phyloP scores from a whole-genome alignment of 2,113 vertebrate species.

The Numenius arquata region DNA sequence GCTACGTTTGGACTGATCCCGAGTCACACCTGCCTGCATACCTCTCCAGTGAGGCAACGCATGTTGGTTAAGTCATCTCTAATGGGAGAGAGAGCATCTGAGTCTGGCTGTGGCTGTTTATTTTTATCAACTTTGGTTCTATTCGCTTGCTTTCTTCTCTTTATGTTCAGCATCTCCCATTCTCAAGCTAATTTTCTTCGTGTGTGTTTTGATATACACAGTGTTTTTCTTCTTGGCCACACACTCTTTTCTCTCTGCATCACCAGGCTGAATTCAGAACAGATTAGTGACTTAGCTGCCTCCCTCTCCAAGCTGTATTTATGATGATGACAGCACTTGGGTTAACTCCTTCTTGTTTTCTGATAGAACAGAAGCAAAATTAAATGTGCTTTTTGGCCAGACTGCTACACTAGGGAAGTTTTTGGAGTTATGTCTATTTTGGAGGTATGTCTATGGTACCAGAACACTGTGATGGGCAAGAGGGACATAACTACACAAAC shows the following conservation, averaged over 20 bases:
- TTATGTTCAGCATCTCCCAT: neutral
- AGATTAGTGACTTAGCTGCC: neutral
- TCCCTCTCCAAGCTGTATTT: neutral
- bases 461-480: neutral
- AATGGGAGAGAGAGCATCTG: neutral
- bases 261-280: conserved; percentile 1
- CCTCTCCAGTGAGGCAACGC: neutral
- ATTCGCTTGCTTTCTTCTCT: neutral
- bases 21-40: neutral
- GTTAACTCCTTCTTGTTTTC: conserved; percentile 42
- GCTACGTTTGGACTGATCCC: neutral
- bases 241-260: neutral
- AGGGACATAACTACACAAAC: neutral
- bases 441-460: neutral
- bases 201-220: neutral
- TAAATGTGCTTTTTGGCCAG: neutral
- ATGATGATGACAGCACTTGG: neutral
- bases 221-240: neutral
- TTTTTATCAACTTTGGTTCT: neutral
- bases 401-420: neutral
- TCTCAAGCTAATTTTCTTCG: neutral
- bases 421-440: neutral
- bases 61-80: neutral
- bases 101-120: neutral
- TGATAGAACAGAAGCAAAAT: neutral